Percentiles rank a stretch among this genome's conserved stretches.
phyloP scores from a whole-genome alignment of 37 sponge, comb jelly and placozoan species.

The Spongilla lacustris region DNA sequence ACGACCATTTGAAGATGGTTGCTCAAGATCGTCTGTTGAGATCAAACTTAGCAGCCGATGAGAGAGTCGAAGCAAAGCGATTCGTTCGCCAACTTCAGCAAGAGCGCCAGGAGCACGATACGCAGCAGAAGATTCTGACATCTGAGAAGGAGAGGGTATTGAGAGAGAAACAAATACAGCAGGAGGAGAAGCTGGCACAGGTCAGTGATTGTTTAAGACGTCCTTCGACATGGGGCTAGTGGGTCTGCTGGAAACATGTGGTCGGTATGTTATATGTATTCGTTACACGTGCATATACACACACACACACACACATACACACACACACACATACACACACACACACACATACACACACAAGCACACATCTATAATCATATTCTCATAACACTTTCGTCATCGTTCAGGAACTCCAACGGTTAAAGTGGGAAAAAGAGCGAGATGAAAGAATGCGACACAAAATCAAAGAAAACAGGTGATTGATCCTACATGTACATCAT shows the following conservation, averaged over 20 bases:
- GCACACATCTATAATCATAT: not conserved
- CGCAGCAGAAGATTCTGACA: constrained; percentile 61
- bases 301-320: not conserved
- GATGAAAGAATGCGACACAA: constrained; percentile 89
- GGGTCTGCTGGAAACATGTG: not conserved
- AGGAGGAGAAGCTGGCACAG: constrained; percentile 86
- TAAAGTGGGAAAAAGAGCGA: constrained; percentile 77
- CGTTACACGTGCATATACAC: not conserved
- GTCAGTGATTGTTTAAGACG: constrained; percentile 13
- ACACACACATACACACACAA: not conserved
- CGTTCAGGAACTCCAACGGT: constrained; percentile 75
- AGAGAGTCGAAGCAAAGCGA: constrained; percentile 83
- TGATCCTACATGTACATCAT: too few species aligned
- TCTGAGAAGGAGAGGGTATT: constrained; percentile 56
- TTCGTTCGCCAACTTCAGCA: constrained; percentile 76
- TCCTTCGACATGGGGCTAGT: not conserved
- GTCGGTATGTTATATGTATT: too few species aligned
- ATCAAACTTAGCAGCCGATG: constrained; percentile 75
- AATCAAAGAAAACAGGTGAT: constrained; percentile 88
- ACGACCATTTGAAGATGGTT: constrained; percentile 74
- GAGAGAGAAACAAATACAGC: constrained; percentile 79
- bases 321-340: not conserved
- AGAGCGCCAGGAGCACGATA: constrained; percentile 73
- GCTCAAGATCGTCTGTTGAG: constrained; percentile 54
- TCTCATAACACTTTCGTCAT: not conserved